phyloP scores from a whole-genome alignment of 92 coral and sea anemone species.

The Porites cylindrica region DNA sequence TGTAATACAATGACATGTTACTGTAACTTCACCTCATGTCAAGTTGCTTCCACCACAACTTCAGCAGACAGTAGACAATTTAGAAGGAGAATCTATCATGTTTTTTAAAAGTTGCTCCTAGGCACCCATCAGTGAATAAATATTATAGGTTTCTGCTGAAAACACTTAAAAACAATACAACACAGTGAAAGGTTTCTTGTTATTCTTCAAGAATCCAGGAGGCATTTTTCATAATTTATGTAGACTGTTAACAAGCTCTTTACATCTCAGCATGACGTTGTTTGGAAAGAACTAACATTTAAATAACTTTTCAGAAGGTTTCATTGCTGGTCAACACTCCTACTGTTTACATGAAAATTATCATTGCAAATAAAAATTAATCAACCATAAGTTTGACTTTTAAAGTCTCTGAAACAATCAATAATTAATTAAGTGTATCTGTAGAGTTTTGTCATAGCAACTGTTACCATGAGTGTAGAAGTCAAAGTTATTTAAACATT shows the following conservation, averaged over 20 bases:
- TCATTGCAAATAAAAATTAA: background rate
- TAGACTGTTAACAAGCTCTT: background rate
- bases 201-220: background rate
- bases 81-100: no score
- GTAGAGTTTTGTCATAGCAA: conserved; percentile 24
- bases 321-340: background rate
- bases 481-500: background rate
- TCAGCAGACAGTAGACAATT: no score
- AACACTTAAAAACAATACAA: background rate
- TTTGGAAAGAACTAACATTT: background rate
- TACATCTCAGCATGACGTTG: background rate
- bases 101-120: no score
- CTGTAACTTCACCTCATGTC: no score
- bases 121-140: background rate
- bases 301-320: background rate
- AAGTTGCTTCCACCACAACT: no score
- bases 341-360: background rate
- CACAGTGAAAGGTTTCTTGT: background rate
- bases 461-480: background rate
- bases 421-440: conserved; percentile 12
- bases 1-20: no score
- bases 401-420: conserved; percentile 21
- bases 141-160: background rate
- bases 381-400: conserved; percentile 1
- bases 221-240: background rate